Evolutionary conservation across 2,113 vertebrate genomes (phyloP), one percentile per base, ranked within the genome.

Genomic region (Protomyctophum bolini): DNA sequence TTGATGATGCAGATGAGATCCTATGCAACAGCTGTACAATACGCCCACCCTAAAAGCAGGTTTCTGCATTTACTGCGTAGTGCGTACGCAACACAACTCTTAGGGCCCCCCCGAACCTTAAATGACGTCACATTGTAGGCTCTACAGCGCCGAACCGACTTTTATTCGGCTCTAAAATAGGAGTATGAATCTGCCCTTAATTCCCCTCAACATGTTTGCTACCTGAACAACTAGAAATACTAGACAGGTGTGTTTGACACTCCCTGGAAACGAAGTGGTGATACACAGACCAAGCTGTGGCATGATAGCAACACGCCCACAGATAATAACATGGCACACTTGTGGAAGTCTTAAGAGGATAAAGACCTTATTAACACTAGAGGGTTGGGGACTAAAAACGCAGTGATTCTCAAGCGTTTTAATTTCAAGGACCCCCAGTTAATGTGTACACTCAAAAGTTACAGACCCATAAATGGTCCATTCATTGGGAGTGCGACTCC

Each of bases 331-430:
- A 79, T 63, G 72, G 77, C 67, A 78, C 78, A 81, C 80, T 71
- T 77, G 83, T 55, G 77, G 63, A 79, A 83, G 1, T 79, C 66
- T 85, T 90, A 91, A 88, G 86, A 79, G 80, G 88, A 89, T 91
- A 82, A 89, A 79, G 84, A 52, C 80, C 87, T 91, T 90, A 91
- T 91, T 89, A 91, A 89, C 82, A 63, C 54, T 65, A 84, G 80
- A 73, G 80, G 83, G 66, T 62, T 0, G 80, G 77, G 79, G 75
- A 15, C 4, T 7, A 14, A 58, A 58, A 7, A 8, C n/a, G 15
- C 15, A 58, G 15, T 58, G 33, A 41, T 41, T 41, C 5, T 41
- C 33, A 41, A 41, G 33, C 33, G 33, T 41, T 4, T 41, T 41
- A 3, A 41, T 41, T 41, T 41, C 33, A 41, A 4, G 33, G 33